These are phyloP conservation scores for Stegastes partitus DNA, from an alignment of 2,113 vertebrate species.

Conservation along the genomic window DNA sequence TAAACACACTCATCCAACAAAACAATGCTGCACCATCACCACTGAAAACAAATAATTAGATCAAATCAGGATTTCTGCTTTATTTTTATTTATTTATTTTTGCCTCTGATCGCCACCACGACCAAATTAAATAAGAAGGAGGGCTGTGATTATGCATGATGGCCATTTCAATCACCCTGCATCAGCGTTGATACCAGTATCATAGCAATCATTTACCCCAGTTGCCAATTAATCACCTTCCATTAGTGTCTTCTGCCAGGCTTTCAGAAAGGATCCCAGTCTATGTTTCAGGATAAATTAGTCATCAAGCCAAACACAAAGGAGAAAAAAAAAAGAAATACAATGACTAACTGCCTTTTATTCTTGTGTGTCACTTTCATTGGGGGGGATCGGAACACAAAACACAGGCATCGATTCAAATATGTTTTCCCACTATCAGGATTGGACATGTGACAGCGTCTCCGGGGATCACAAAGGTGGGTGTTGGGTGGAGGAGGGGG, in stretches of 20 bases:
- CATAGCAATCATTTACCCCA: slow-evolving; percentile 71
- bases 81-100: no score
- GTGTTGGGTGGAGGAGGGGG: neutral
- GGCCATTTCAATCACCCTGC: slow-evolving; percentile 55
- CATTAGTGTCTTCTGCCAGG: slow-evolving; percentile 69
- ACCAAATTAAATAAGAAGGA: slow-evolving; percentile 15
- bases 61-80: neutral
- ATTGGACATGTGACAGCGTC: slow-evolving; percentile 22
- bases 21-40: neutral
- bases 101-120: neutral
- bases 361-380: slow-evolving; percentile 50
- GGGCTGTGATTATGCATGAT: slow-evolving; percentile 15
- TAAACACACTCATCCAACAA: neutral
- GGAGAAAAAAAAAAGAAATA: slow-evolving; percentile 4
- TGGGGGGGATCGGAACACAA: slow-evolving; percentile 24
- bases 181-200: slow-evolving; percentile 67
- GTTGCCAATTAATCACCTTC: slow-evolving; percentile 77
- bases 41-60: slow-evolving; percentile 4
- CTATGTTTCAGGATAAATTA: slow-evolving; percentile 65
- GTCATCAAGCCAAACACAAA: slow-evolving; percentile 59
- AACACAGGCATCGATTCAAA: slow-evolving; percentile 62
- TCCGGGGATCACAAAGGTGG: slow-evolving; percentile 33
- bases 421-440: slow-evolving; percentile 59
- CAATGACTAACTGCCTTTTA: slow-evolving; percentile 61
- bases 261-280: slow-evolving; percentile 63